phyloP scores from a whole-genome alignment of 37 sponge, comb jelly and placozoan species.

The Oopsacas minuta region DNA sequence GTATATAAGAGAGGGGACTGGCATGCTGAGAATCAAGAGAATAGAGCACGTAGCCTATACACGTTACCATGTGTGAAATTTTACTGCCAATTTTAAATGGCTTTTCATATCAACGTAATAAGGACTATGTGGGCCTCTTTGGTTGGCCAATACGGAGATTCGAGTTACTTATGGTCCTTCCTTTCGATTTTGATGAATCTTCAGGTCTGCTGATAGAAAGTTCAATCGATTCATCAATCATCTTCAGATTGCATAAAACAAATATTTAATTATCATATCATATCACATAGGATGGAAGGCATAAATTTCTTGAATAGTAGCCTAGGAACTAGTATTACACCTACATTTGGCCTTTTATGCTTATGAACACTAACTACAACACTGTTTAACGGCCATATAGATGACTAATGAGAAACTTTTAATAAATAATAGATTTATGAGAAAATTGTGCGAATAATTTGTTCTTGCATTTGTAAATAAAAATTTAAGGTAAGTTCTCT shows the following conservation, averaged over 20 bases:
- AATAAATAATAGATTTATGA: background rate
- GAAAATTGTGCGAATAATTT: background rate
- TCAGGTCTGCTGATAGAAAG: background rate
- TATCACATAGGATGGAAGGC: background rate
- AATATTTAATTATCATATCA: background rate
- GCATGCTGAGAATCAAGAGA: background rate
- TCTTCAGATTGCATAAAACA: slow-evolving; percentile 7
- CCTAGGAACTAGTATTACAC: background rate
- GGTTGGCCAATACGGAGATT: slow-evolving; percentile 13
- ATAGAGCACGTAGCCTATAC: slow-evolving; percentile 2
- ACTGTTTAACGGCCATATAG: background rate
- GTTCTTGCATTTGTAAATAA: background rate
- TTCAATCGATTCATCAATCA: background rate
- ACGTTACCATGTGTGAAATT: slow-evolving; percentile 6
- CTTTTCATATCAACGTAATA: background rate
- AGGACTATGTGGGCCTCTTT: background rate
- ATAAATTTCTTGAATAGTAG: background rate
- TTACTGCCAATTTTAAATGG: background rate
- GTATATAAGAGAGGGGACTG: background rate
- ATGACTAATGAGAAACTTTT: background rate
- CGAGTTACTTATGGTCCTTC: background rate
- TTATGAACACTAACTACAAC: background rate
- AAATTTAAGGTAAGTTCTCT: background rate
- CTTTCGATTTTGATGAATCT: background rate
- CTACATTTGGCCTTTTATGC: background rate